Conservation (phyloP, 2,113 vertebrate genomes). For the Ceuthmochares aereus region DNA sequence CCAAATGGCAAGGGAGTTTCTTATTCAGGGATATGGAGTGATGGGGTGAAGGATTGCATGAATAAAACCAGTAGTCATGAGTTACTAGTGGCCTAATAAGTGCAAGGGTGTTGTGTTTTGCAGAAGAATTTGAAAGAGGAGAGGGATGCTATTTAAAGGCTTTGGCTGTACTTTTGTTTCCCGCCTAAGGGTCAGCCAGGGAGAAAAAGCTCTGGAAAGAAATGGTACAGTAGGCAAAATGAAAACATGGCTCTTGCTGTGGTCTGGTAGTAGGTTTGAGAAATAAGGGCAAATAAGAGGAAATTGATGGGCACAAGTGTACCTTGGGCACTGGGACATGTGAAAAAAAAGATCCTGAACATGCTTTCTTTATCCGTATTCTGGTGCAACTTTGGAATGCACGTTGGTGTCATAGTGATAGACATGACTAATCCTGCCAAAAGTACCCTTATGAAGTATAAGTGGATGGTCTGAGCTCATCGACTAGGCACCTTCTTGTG, state of each 20-base stretch:
- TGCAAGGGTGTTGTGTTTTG: not conserved
- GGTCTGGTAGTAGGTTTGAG: not conserved
- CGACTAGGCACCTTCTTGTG: not conserved
- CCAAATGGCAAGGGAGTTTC: not conserved
- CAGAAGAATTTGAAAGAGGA: not conserved
- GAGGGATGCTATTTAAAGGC: not conserved
- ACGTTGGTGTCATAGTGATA: rapidly evolving
- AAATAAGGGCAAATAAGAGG: not conserved
- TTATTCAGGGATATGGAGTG: not conserved
- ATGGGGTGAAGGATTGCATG: not conserved
- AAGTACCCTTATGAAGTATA: not conserved
- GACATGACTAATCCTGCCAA: not conserved
- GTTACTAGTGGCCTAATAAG: not conserved
- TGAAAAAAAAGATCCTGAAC: not conserved
- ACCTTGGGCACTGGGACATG: not conserved
- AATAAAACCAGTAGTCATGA: not conserved
- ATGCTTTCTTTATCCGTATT: not conserved
- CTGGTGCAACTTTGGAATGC: not conserved
- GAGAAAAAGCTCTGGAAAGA: not conserved
- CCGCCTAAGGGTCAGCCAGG: not conserved
- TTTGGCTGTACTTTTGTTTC: not conserved
- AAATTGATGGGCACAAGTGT: rapidly evolving
- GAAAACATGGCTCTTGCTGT: not conserved
- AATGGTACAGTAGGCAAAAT: not conserved
- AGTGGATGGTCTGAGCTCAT: not conserved